Evolutionary conservation across 2,888 invertebrate genomes (phyloP).

Genomic region (Serripes groenlandicus): DNA sequence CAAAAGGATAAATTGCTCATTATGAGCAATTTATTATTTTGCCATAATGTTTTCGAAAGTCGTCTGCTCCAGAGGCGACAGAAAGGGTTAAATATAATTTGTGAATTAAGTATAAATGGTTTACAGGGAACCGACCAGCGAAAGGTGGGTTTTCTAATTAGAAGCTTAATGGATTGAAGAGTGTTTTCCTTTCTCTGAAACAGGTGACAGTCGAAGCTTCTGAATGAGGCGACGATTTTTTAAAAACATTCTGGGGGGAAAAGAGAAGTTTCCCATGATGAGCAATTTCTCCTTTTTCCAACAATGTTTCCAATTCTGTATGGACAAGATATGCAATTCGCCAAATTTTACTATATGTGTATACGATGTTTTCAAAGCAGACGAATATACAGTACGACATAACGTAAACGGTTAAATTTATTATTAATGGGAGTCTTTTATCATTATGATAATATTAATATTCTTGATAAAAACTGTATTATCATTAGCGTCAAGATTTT

Average conservation of each 20-base stretch:
- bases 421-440: background rate
- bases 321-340: background rate
- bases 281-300: conserved; percentile 7
- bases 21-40: background rate
- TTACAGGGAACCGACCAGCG: too few relatives aligned
- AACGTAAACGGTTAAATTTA: too few relatives aligned
- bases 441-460: background rate
- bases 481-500: background rate
- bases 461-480: background rate
- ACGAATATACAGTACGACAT: too few relatives aligned
- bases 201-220: too few relatives aligned
- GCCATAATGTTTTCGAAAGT: background rate
- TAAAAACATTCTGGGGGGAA: too few relatives aligned
- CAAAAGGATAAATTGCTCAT: background rate
- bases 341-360: too few relatives aligned
- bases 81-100: too few relatives aligned
- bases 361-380: too few relatives aligned
- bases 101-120: too few relatives aligned
- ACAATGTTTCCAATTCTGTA: background rate
- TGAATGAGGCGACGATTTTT: too few relatives aligned
- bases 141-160: too few relatives aligned
- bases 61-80: too few relatives aligned
- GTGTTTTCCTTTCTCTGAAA: background rate
- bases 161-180: background rate
- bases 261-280: background rate